phyloP scores from a whole-genome alignment of 2,888 invertebrate genomes.

The Alentia gelatinosa region DNA sequence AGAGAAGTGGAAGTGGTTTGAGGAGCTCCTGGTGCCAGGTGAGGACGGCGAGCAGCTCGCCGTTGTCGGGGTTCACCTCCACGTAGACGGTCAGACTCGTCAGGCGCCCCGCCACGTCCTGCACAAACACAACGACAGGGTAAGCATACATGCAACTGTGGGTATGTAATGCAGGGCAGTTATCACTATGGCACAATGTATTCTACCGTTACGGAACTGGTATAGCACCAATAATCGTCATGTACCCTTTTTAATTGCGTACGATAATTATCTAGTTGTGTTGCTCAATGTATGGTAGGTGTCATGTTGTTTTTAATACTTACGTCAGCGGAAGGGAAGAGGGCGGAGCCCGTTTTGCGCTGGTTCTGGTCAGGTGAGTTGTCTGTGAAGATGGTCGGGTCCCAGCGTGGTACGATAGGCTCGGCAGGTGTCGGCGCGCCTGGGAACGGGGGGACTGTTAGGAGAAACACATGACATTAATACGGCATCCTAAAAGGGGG shows the following conservation, averaged over 20 bases:
- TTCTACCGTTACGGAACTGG: no score
- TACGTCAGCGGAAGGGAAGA: neutral
- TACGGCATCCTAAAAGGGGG: neutral
- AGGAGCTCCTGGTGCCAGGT: constrained; percentile 19
- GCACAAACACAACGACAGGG: no score
- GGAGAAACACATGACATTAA: neutral
- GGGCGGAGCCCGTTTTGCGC: neutral
- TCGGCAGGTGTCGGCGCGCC: neutral
- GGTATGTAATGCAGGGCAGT: no score
- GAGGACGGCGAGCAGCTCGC: neutral
- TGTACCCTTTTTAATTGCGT: no score
- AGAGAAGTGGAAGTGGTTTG: neutral
- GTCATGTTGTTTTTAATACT: no score
- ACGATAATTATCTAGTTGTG: no score
- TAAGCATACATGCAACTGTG: no score
- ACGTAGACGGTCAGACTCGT: neutral
- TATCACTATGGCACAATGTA: no score
- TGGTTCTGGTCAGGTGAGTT: neutral
- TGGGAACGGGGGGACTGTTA: neutral
- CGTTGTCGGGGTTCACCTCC: neutral
- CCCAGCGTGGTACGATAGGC: constrained; percentile 2
- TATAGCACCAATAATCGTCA: no score
- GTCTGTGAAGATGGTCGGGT: constrained; percentile 31
- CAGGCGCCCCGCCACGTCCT: neutral
- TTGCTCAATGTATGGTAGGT: no score